Evolutionary conservation across 1,140 invertebrate genomes (phyloP), one percentile per base, ranked within the genome.

Genomic region (Drosophila orosa): DNA sequence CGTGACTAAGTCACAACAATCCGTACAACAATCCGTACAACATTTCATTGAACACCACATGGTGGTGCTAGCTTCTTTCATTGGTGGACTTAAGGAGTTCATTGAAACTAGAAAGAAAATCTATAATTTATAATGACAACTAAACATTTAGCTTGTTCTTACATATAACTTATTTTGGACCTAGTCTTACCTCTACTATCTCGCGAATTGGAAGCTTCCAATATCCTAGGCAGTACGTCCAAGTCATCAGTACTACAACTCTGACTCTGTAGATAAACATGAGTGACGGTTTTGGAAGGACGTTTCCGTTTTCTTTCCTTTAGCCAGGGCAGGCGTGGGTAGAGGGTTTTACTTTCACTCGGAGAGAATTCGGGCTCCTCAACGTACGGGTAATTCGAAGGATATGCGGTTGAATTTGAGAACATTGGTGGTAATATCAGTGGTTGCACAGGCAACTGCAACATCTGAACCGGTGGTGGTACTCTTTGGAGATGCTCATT

Each of bases 11-110:
- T 56, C 72, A 24, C 17, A 57, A 19, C 59, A 65, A 3, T 45
- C 22, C 42, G 45, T 72, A 7, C 76, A 17, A 40, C 7, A 22
- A 13, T 42, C 19, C 5, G 2, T 22, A 22, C 27, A 69, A 12
- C 58, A 66, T 9, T 52, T 33, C 57, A 60, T 76, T 6, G 47
- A 3, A 29, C 25, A 48, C n/a, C 71, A 79, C 13, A 87, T 89
- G 25, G 84, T 87, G 6, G 83, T 87, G 37, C 83, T 58, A 39
- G 56, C 22, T 7, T 87, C 83, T 2, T 61, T 74, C 12, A 29
- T 52, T 0, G 33, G 0, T 15, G 33, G 47, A 24, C 17, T 62
- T 0, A 2, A 1, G 13, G 45, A n/a, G 15, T 25, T 8, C 3
- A 8, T 13, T 0, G 8, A 1, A 3, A 6, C 57, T 65, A 29